phyloP scores from a whole-genome alignment of 1,140 invertebrate species.

The Drosophila orosa region DNA sequence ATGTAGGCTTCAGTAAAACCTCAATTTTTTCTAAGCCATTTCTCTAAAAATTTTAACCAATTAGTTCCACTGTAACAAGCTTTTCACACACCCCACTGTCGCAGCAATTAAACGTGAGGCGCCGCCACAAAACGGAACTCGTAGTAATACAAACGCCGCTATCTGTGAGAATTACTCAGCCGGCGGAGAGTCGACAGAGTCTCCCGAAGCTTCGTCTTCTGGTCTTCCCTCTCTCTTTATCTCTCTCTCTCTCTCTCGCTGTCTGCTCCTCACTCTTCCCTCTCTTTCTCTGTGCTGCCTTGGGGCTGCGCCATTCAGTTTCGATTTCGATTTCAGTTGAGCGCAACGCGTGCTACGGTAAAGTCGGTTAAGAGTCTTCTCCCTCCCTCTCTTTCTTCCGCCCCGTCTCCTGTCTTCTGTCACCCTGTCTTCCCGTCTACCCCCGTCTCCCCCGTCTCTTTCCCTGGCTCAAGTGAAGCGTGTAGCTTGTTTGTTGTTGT shows the following conservation, averaged over 20 bases:
- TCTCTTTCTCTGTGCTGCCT: slow-evolving; percentile 16
- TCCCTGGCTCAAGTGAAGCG: slow-evolving; percentile 26
- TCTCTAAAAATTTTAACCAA: background rate
- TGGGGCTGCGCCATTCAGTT: slow-evolving; percentile 61
- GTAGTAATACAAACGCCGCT: slow-evolving; percentile 51
- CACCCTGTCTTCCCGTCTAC: background rate
- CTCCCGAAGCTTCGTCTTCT: slow-evolving; percentile 45
- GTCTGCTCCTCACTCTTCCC: background rate
- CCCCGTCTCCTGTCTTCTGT: slow-evolving; percentile 2
- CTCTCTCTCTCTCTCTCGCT: background rate
- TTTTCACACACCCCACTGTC: slow-evolving; percentile 29
- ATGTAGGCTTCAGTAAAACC: background rate
- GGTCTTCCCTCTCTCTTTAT: slow-evolving; percentile 4
- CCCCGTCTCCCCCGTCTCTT: background rate
- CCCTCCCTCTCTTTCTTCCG: background rate
- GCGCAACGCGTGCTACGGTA: slow-evolving; percentile 67
- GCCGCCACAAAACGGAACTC: slow-evolving; percentile 52
- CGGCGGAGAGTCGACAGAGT: slow-evolving; percentile 17
- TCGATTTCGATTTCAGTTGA: slow-evolving; percentile 77
- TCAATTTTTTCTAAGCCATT: background rate
- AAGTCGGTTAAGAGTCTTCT: slow-evolving; percentile 38
- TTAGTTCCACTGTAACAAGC: slow-evolving; percentile 21
- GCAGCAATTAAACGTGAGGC: slow-evolving; percentile 55
- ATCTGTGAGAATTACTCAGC: slow-evolving; percentile 43
- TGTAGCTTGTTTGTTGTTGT: slow-evolving; percentile 32